Base-by-base conservation (phyloP, 1,140 invertebrate genomes). In the Vanessa atalanta region DNA sequence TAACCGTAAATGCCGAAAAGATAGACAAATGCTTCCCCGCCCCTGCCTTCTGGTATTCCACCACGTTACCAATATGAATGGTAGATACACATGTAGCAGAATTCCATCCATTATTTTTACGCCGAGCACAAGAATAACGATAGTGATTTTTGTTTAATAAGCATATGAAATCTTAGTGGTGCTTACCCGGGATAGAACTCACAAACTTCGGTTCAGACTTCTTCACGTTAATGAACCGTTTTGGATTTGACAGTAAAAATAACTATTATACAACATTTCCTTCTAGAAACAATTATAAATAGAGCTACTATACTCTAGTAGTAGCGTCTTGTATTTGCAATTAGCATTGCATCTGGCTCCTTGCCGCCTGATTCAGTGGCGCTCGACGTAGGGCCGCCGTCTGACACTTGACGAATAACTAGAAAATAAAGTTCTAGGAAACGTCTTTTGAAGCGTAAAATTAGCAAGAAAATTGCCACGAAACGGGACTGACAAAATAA, bases 221-320 rank as follows among this genome's bases (percentile, higher is more conserved):
- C 1, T 43, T 43, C 37, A 31, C 26, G 26, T 6, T 43, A 43
- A 43, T 11, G 37, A 64, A 64, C 6, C 26, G 3, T 31, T 31
- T 31, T 31, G 26, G 26, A 3, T 31, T 4, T 31, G 26, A 2
- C 20, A 65, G 14, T 51, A 14, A 66, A 47, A n/a, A 50, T 31
- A 66, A 15, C 23, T 26, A 66, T 66, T 66, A 66, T 16, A 16
- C 15, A 50, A 37, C 26, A 67, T 53, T 55, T 67, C 31, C 50
- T 67, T 43, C 50, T 55, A 67, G 50, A 55, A 67, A 37, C 65
- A 9, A 55, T 67, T 67, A 55, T 67, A 67, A 55, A 67, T 53
- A 57, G 53, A 13, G 23, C 12, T 20, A 43, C 37, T 43, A 43
- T 43, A 43, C 37, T 43, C 37, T 43, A 43, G 16, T 57, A 57